Base-by-base conservation (phyloP, 2,113 vertebrate genomes). In the Pogona vitticeps region DNA sequence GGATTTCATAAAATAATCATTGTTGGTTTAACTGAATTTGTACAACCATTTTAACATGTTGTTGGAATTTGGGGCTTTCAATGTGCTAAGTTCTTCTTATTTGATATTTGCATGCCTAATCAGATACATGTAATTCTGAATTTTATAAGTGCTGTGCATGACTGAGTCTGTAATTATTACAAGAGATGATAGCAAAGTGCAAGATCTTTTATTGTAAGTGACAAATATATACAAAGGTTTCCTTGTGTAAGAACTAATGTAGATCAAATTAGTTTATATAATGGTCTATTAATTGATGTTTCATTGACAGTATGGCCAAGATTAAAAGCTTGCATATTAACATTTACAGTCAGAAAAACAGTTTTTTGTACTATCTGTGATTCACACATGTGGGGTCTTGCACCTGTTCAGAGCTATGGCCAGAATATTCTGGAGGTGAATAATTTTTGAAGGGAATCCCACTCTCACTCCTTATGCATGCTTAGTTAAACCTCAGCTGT, bases 201-300 rank as follows among this genome's bases (percentile, higher is more conserved):
- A 79, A 26, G n/a, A 36, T 46, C 83, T 90, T 89, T 90, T 82
- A 58, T 61, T 88, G 58, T 52, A 31, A 85, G 31, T 79, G 10
- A 36, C 36, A 79, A 61, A 31, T n/a, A 17, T 52, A 52, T 52
- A 52, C 46, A 26, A 26, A 23, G 23, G 63, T 65, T 23, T 65
- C 23, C 21, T 52, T 52, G 46, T 52, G 20, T 65, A 65, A 7
- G 23, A 7, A 65, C 63, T 65, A 65, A 26, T 68, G 78, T 26
- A n/a, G 63, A 21, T 15, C 68, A n/a, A 20, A 31, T 26, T 76
- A 70, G 2, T 86, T 76, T 33, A 79, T 76, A 21, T 13, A 58
- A 33, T 70, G 85, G 58, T 71, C 85, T 2, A 1, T 1, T 63
- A 75, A 17, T 42, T 42, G 21, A 42, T 76, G 40, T 40, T 76